Percentiles rank a stretch among this genome's conserved stretches.
These are phyloP conservation scores for Orchesellides sinensis DNA, from an alignment of 2,888 invertebrate species.

Conservation along the genomic window DNA sequence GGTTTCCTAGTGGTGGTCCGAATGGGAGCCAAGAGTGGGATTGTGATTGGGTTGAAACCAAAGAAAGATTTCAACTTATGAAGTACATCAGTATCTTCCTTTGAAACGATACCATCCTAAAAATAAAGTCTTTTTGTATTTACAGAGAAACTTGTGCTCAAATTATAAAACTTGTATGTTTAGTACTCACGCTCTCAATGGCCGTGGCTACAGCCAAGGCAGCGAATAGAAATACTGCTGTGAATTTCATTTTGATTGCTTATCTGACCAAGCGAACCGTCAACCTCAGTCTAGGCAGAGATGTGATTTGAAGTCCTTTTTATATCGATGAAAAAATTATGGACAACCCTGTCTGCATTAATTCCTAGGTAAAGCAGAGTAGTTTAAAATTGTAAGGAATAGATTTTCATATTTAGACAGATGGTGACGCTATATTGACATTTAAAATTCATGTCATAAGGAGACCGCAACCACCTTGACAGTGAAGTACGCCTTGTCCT, in stretches of 20 bases:
- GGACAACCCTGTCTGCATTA: too few species aligned
- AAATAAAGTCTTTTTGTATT: conserved; percentile 15
- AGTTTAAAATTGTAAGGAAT: too few species aligned
- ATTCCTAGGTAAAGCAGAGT: too few species aligned
- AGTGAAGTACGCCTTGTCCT: too few species aligned
- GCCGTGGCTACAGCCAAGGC: conserved; percentile 59
- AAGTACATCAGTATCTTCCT: neutral
- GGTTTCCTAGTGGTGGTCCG: neutral
- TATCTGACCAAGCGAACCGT: conserved; percentile 23
- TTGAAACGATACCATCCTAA: conserved; percentile 23
- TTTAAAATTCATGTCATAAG: too few species aligned
- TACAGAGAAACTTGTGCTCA: neutral
- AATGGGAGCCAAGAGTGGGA: conserved; percentile 1
- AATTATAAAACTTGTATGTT: neutral
- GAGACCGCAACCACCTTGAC: too few species aligned
- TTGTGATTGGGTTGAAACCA: too few species aligned
- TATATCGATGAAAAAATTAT: too few species aligned
- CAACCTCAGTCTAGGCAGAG: neutral
- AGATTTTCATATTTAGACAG: too few species aligned
- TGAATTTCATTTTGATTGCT: conserved; percentile 52
- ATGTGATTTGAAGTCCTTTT: neutral
- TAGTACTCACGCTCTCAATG: conserved; percentile 50
- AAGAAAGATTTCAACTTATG: conserved; percentile 14
- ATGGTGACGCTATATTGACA: too few species aligned
- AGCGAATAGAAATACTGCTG: conserved; percentile 49